Evolutionary conservation across 1,140 invertebrate genomes (phyloP), one percentile per base, ranked within the genome.

Genomic region (Brachionus manjavacas): DNA sequence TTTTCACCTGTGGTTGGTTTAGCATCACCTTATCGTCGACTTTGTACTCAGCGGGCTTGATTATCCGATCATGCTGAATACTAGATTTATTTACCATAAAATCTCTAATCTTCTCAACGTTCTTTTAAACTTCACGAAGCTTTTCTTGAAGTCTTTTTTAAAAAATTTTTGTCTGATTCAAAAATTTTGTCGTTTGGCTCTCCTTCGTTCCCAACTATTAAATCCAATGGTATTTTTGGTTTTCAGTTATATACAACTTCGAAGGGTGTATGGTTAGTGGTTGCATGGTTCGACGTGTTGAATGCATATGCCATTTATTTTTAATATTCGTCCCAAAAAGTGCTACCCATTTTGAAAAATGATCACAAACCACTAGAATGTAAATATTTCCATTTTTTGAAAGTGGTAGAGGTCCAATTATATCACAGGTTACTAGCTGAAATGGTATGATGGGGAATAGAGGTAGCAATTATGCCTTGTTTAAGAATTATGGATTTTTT

Each of bases 291-390:
- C 3, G 41, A 49, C 16, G 31, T 78, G 25, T 35, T 78, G 74
- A 25, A 35, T 60, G 76, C 76, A 28, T 28, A 60, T 31, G 76
- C 43, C 46, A 79, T 35, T 6, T 55, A 35, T 49, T 25, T 43
- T 79, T 55, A 79, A 49, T 31, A 55, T 4, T 46, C 43, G 7
- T 52, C 46, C 76, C 76, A 79, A 23, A 64, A 41, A 86, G 70
- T 81, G 86, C 83, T 20, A 85, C 85, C 1, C 85, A 41, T 85
- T 68, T 16, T 23, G 28, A 14, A 86, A n/a, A n/a, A n/a, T n/a
- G 20, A 12, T 85, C 81, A 68, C 87, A 84, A 20, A 88, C 68
- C 3, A 89, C 88, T 11, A 90, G 39, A 11, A 90, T 87, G 85
- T 89, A 89, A 83, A 85, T 86, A 74, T 87, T 86, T 23, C 85